Base-by-base conservation (phyloP, 2,113 vertebrate genomes). In the Macrotus californicus region DNA sequence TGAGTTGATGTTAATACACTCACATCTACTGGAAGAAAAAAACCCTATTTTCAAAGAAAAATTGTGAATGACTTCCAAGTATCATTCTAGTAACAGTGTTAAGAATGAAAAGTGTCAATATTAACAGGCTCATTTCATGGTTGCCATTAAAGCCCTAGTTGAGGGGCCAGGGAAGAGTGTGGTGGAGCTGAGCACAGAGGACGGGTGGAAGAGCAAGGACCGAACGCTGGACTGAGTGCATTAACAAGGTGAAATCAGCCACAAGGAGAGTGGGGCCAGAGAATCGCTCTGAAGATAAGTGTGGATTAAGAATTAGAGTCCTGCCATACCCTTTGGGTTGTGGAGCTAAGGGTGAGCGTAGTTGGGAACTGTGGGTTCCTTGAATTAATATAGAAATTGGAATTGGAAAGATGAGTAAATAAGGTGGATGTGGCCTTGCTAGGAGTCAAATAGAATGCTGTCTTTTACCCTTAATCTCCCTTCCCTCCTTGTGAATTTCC, bases 1-100 rank as follows among this genome's bases (percentile, higher is more conserved):
- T 94, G 34, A 95, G n/a, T 77, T 81, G 48, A 93, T 89, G 88
- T 91, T 91, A 92, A 91, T 94, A 95, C 8, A 91, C 64, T 96
- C 50, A 97, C 77, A 94, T 70, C 83, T 92, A 96, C 89, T 82
- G 64, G 73, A 48, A 95, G 79, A 3, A 8, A 54, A 70, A 79
- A 76, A 85, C 82, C 2, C 12, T 48, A 67, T 56, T 24, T 67
- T 91, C 22, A 93, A 97, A 94, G 89, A 80, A 97, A 87, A 73
- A 75, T 36, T 93, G 83, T 85, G 56, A 95, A 50, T 96, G 86
- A 79, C 84, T 86, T 93, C 72, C 91, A 94, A 94, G 86, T 91
- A 75, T 72, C 83, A 69, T 26, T 46, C 90, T 64, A 86, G 75
- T 91, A 70, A 54, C 36, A 87, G 21, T 72, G 66, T 85, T 90